These are phyloP conservation scores for Chironomus riparius DNA, from an alignment of 2,888 invertebrate genomes.

Conservation along the genomic window DNA sequence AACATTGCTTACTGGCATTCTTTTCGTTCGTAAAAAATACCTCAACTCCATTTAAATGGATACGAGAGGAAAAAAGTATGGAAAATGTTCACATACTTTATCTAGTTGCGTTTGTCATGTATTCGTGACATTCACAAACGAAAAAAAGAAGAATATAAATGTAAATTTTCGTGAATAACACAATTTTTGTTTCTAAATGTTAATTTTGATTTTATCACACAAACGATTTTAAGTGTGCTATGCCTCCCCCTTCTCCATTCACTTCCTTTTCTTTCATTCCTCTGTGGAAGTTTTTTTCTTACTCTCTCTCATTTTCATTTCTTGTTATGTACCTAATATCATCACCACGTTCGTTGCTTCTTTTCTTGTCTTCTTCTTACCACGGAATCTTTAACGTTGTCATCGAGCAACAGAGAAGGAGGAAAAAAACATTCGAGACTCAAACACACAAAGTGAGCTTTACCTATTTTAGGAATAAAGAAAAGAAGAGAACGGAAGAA, in stretches of 20 bases:
- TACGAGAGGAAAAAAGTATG: neutral
- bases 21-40: neutral
- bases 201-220: conserved; percentile 27
- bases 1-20: conserved; percentile 18
- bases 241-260: neutral
- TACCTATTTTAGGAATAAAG: too few relatives aligned
- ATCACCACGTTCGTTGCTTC: neutral
- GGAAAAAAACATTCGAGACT: too few relatives aligned
- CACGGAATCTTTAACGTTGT: too few relatives aligned
- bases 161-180: conserved; percentile 26
- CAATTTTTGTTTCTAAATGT: conserved; percentile 22
- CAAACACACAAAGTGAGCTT: too few relatives aligned
- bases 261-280: neutral
- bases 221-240: conserved; percentile 19
- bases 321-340: neutral
- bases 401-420: too few relatives aligned
- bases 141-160: conserved; percentile 5
- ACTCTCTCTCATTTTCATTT: neutral
- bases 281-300: too few relatives aligned
- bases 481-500: too few relatives aligned
- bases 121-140: too few relatives aligned
- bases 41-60: neutral
- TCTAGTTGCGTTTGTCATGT: neutral
- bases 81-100: too few relatives aligned
- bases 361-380: neutral